These are phyloP conservation scores for Tetragonula clypearis DNA, from an alignment of 1,140 invertebrate genomes.

Conservation along the genomic window DNA sequence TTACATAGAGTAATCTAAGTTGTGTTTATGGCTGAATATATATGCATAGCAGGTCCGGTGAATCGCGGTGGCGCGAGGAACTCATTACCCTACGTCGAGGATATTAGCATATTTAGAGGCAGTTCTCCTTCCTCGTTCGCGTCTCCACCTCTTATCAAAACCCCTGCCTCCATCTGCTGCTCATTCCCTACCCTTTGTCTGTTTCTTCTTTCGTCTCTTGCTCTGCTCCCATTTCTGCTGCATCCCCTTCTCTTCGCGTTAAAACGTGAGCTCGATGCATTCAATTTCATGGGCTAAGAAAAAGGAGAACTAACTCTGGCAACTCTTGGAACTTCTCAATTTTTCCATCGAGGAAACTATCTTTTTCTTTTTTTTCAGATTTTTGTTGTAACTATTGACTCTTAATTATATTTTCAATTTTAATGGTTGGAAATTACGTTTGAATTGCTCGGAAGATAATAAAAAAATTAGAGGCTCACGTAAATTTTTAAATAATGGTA, in stretches of 20 bases:
- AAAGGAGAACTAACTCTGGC: background rate
- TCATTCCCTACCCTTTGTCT: constrained; percentile 18
- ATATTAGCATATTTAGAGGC: constrained; percentile 82
- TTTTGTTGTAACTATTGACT: background rate
- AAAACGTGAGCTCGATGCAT: background rate
- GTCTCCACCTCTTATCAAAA: constrained; percentile 58
- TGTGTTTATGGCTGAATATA: constrained; percentile 80
- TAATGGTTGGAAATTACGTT: too few species aligned
- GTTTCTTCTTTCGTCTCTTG: constrained; percentile 25
- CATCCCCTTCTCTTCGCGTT: constrained; percentile 1
- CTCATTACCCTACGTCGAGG: constrained; percentile 77
- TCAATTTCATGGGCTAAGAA: background rate
- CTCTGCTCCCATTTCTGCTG: background rate
- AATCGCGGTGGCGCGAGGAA: constrained; percentile 77
- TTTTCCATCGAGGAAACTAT: background rate
- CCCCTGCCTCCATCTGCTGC: constrained; percentile 46
- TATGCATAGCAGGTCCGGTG: constrained; percentile 78
- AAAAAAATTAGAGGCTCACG: too few species aligned
- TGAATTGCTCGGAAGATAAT: too few species aligned
- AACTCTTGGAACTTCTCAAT: accelerated
- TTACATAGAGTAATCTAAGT: constrained; percentile 76
- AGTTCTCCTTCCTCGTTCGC: constrained; percentile 59
- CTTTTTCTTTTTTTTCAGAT: background rate
- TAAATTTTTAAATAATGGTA: too few species aligned
- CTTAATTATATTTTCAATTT: too few species aligned